Evolutionary conservation across 2,888 invertebrate genomes (phyloP).

Genomic region (Leptinotarsa peninsularis): DNA sequence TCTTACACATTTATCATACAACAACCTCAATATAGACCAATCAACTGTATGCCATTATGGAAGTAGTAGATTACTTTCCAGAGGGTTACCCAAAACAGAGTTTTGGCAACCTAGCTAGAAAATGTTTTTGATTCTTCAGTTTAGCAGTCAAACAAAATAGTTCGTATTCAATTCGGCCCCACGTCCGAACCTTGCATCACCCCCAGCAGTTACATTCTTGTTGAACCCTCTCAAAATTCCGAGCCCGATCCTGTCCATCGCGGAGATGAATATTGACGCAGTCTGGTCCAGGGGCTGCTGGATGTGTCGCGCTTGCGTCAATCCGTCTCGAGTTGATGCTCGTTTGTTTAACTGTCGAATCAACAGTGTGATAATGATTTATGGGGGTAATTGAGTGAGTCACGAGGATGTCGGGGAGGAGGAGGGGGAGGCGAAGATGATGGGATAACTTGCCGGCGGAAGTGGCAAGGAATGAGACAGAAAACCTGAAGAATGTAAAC

Average conservation of each 20-base stretch:
- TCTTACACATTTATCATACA: too few species aligned
- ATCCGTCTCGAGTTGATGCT: constrained; percentile 9
- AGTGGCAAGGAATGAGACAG: background rate
- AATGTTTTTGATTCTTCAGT: too few species aligned
- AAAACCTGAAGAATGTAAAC: background rate
- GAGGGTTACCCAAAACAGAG: too few species aligned
- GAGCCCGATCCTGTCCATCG: constrained; percentile 25
- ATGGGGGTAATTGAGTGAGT: background rate
- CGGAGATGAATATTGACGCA: constrained; percentile 37
- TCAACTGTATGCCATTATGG: too few species aligned
- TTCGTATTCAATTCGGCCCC: too few species aligned
- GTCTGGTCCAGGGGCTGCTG: constrained; percentile 33
- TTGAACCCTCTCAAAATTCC: background rate
- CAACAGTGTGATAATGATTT: constrained; percentile 16
- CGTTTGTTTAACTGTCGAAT: constrained; percentile 24
- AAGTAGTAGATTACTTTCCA: too few species aligned
- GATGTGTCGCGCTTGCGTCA: constrained; percentile 33
- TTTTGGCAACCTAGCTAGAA: too few species aligned
- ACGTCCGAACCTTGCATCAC: too few species aligned
- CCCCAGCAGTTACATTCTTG: background rate
- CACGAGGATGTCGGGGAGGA: background rate
- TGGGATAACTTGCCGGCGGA: background rate
- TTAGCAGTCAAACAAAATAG: too few species aligned
- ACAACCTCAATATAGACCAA: too few species aligned
- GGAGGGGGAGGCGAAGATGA: background rate